These are phyloP conservation scores for Spisula subtruncata DNA, from an alignment of 2,888 invertebrate genomes.

Conservation along the genomic window DNA sequence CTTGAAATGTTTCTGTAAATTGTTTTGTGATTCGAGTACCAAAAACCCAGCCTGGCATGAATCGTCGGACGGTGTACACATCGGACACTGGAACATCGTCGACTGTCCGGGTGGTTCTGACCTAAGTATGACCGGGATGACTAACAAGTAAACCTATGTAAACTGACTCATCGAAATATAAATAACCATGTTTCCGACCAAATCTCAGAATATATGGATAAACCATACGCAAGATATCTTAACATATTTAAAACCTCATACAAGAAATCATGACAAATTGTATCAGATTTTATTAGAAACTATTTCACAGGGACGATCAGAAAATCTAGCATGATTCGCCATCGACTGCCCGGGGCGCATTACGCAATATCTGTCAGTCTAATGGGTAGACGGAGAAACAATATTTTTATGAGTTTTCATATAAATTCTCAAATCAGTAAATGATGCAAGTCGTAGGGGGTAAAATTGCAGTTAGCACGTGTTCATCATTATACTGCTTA, in stretches of 20 bases:
- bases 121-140: too few species aligned
- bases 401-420: slow-evolving; percentile 55
- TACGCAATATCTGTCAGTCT: slow-evolving; percentile 38
- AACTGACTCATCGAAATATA: background rate
- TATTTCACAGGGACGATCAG: slow-evolving; percentile 31
- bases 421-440: slow-evolving; percentile 57
- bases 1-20: too few species aligned
- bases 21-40: too few species aligned
- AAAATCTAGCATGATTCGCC: slow-evolving; percentile 7
- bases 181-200: slow-evolving; percentile 2
- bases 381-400: slow-evolving; percentile 58
- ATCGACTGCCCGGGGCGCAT: slow-evolving; percentile 13
- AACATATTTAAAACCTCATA: background rate
- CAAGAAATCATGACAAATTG: slow-evolving; percentile 33
- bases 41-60: too few species aligned
- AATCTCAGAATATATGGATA: background rate
- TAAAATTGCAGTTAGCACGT: slow-evolving; percentile 51
- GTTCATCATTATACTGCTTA: slow-evolving; percentile 57
- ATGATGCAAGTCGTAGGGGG: slow-evolving; percentile 45
- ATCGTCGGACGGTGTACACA: too few species aligned
- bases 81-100: too few species aligned
- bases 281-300: background rate
- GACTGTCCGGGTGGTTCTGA: too few species aligned
- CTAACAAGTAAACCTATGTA: background rate
- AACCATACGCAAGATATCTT: background rate